phyloP scores from a whole-genome alignment of 2,888 invertebrate genomes.

The Quadriops clusia region DNA sequence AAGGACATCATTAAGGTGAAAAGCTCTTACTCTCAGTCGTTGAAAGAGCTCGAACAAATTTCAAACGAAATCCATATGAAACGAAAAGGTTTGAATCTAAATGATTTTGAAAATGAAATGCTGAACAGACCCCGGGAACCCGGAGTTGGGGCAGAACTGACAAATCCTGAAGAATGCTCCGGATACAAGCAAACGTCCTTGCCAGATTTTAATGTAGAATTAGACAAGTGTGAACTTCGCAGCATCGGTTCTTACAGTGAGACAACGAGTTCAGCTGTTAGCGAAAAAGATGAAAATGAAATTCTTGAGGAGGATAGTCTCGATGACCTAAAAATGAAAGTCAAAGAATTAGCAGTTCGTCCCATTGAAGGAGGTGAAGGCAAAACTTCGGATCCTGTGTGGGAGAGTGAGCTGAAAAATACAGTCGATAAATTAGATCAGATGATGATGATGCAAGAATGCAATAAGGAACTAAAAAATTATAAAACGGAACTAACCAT shows the following conservation, averaged over 20 bases:
- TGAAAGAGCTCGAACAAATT: slow-evolving; percentile 77
- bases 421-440: slow-evolving; percentile 69
- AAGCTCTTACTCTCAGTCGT: slow-evolving; percentile 65
- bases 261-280: slow-evolving; percentile 39
- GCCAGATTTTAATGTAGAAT: slow-evolving; percentile 42
- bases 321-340: slow-evolving; percentile 55
- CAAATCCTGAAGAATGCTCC: slow-evolving; percentile 16
- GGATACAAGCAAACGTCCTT: slow-evolving; percentile 22
- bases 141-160: slow-evolving; percentile 51
- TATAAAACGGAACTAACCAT: slow-evolving; percentile 19
- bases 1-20: slow-evolving; percentile 70
- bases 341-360: slow-evolving; percentile 59
- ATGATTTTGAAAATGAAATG: slow-evolving; percentile 32
- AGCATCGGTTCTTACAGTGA: slow-evolving; percentile 44
- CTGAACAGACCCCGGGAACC: slow-evolving; percentile 48
- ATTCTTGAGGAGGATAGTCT: slow-evolving; percentile 40
- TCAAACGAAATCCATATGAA: slow-evolving; percentile 81
- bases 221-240: slow-evolving; percentile 46
- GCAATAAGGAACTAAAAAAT: slow-evolving; percentile 41
- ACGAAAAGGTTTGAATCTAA: slow-evolving; percentile 39
- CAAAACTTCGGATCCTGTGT: slow-evolving; percentile 52
- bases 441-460: slow-evolving; percentile 54
- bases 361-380: slow-evolving; percentile 62
- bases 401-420: slow-evolving; percentile 60
- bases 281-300: slow-evolving; percentile 38